phyloP scores from a whole-genome alignment of 2,888 invertebrate species.

The Melanostoma mellinum region DNA sequence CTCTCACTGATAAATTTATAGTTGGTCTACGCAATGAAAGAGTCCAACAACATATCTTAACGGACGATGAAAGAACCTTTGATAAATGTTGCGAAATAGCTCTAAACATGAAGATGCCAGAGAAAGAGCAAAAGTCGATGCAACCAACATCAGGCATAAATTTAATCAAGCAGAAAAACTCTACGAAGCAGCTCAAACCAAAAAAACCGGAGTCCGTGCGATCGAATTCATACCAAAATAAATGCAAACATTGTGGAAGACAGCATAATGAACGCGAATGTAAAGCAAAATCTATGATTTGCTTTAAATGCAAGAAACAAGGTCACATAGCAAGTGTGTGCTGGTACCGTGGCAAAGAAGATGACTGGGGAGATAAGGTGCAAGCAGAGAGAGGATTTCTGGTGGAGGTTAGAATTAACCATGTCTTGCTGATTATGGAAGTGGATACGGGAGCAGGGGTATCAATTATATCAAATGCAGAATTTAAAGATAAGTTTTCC shows the following conservation, averaged over 20 bases:
- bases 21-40: conserved; percentile 35
- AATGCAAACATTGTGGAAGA: no score
- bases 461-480: conserved; percentile 3
- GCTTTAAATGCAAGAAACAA: conserved; percentile 28
- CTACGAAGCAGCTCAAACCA: no score
- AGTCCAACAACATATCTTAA: conserved; percentile 25
- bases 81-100: conserved; percentile 19
- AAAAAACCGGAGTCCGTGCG: no score
- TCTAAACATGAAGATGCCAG: no score
- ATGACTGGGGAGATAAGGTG: background rate
- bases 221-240: no score
- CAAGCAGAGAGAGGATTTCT: no score
- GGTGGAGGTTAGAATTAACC: background rate
- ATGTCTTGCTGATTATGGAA: background rate
- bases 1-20: conserved; percentile 43
- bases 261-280: background rate
- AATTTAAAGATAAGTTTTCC: background rate
- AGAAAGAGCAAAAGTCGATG: no score
- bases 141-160: no score
- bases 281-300: conserved; percentile 6
- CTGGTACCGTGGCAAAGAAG: background rate
- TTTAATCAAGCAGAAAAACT: no score
- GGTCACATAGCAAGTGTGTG: conserved; percentile 22
- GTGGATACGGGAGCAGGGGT: conserved; percentile 2
- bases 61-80: conserved; percentile 11